Conservation (phyloP, 2,888 invertebrate genomes). For the Drosophila lacicola region DNA sequence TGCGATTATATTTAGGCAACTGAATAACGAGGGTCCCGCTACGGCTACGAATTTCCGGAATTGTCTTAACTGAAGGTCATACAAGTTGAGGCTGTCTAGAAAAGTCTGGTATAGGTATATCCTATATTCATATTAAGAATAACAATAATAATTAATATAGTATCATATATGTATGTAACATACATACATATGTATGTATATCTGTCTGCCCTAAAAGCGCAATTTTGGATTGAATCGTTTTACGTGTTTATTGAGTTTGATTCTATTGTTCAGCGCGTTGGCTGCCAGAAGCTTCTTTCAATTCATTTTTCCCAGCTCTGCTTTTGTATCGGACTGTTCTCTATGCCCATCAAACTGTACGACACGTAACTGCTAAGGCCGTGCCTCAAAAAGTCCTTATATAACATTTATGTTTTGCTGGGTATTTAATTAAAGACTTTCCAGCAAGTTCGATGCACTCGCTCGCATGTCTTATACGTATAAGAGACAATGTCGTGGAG, state of each 20-base stretch:
- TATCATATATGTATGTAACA: neutral
- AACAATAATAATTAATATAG: no score
- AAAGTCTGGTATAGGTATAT: no score
- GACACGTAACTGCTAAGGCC: constrained; percentile 12
- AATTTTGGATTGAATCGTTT: constrained; percentile 15
- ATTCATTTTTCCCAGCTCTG: constrained; percentile 53
- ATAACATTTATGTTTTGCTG: no score
- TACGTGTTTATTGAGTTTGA: constrained; percentile 26
- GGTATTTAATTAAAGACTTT: no score
- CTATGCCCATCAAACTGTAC: constrained; percentile 55
- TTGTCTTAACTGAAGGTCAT: neutral
- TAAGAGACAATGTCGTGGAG: neutral
- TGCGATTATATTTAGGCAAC: no score
- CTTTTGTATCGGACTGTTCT: constrained; percentile 49
- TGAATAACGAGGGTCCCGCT: no score
- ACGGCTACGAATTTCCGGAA: no score
- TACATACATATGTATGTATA: neutral
- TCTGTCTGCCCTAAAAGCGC: constrained; percentile 1
- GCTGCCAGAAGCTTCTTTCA: constrained; percentile 25
- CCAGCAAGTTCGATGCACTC: no score
- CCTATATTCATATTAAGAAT: no score
- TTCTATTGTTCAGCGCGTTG: constrained; percentile 46
- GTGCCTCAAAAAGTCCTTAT: no score
- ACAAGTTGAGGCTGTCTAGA: no score
- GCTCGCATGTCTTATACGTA: neutral